phyloP scores from a whole-genome alignment of 2,888 invertebrate genomes.

The Amaurobius ferox region DNA sequence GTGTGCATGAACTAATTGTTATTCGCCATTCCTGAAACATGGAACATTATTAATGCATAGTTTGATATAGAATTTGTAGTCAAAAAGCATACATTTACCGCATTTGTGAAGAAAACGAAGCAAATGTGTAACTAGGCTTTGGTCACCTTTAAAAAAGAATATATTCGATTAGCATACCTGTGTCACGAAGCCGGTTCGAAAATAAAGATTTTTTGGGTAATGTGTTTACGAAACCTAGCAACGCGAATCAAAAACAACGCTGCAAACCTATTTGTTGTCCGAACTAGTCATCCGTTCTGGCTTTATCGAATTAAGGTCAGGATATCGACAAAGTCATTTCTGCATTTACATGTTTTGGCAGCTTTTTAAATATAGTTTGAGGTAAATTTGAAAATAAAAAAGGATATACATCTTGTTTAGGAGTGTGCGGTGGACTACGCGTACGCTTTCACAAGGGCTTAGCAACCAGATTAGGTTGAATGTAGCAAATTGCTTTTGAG shows the following conservation, averaged over 20 bases:
- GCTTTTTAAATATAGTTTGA: background rate
- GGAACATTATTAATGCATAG: too few species aligned
- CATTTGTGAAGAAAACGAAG: background rate
- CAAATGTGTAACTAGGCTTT: background rate
- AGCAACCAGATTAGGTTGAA: background rate
- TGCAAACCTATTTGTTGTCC: background rate
- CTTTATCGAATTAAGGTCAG: background rate
- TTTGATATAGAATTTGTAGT: too few species aligned
- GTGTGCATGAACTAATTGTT: too few species aligned
- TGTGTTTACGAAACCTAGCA: constrained; percentile 10
- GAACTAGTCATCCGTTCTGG: background rate
- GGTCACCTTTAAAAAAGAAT: background rate
- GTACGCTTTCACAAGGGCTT: background rate
- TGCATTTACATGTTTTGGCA: background rate
- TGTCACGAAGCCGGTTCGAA: background rate
- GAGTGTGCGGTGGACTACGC: background rate
- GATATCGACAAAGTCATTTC: background rate
- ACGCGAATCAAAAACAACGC: constrained; percentile 12
- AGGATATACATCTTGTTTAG: background rate
- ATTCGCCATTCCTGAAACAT: too few species aligned
- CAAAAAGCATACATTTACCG: too few species aligned
- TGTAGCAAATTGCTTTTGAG: too few species aligned
- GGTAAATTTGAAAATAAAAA: background rate
- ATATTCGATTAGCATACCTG: background rate
- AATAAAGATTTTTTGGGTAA: background rate